A percentile compares a stretch with the other conserved stretches of the same genome.
Evolutionary conservation across 2,888 invertebrate genomes (phyloP).

Genomic region (Rotaria macrura): DNA sequence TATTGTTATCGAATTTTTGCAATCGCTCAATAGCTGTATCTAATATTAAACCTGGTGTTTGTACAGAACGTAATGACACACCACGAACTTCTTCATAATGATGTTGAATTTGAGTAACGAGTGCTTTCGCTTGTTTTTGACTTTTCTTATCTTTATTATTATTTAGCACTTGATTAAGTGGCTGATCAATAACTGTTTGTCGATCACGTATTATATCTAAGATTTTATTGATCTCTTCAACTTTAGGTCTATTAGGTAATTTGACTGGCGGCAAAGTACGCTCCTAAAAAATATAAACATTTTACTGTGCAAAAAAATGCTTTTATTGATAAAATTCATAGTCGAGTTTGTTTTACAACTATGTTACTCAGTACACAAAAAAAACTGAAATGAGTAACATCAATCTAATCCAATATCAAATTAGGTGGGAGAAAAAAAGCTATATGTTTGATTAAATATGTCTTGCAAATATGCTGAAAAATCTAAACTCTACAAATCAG

Average conservation of each 20-base stretch:
- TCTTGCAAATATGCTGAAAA: too few species aligned
- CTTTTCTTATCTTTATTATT: neutral
- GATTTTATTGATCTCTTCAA: conserved; percentile 24
- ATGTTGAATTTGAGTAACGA: neutral
- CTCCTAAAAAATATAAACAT: too few species aligned
- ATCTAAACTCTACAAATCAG: too few species aligned
- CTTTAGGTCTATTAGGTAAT: neutral
- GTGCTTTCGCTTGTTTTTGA: neutral
- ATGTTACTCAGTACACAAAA: neutral
- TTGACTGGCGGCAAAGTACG: neutral
- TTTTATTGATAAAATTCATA: neutral
- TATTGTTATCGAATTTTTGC: neutral
- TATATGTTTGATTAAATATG: too few species aligned
- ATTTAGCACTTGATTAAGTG: neutral
- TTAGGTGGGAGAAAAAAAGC: neutral
- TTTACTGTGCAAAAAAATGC: too few species aligned
- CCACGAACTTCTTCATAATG: neutral
- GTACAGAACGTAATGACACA: neutral
- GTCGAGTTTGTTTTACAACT: neutral
- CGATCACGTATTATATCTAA: conserved; percentile 25
- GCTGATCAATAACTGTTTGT: conserved; percentile 12
- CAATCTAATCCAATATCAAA: neutral
- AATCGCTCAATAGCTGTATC: neutral
- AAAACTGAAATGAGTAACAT: neutral
- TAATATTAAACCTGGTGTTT: neutral